Evolutionary conservation across 2,888 invertebrate genomes (phyloP).

Genomic region (Campoplex capitator): DNA sequence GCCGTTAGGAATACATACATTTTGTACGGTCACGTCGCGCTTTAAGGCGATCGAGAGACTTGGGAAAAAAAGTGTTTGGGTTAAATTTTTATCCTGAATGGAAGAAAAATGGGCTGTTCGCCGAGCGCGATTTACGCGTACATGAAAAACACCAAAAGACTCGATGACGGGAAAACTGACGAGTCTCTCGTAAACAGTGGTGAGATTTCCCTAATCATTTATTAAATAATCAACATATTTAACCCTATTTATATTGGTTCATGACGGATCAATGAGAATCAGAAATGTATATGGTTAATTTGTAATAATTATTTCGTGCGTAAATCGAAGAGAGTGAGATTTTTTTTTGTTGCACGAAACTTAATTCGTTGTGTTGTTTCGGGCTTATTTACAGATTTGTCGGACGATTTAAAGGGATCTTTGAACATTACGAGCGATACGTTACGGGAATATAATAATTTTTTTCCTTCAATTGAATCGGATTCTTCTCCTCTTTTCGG

Average conservation of each 20-base stretch:
- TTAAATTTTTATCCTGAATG: slow-evolving; percentile 39
- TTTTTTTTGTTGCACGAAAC: neutral
- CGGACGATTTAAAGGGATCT: slow-evolving; percentile 65
- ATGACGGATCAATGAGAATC: neutral
- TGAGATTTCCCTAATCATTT: slow-evolving; percentile 37
- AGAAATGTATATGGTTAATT: neutral
- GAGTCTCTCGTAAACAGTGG: slow-evolving; percentile 68
- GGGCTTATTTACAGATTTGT: slow-evolving; percentile 72
- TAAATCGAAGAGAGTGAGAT: neutral
- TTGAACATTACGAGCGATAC: slow-evolving; percentile 37
- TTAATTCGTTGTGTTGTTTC: neutral
- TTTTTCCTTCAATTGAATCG: slow-evolving; percentile 47
- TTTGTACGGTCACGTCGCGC: neutral
- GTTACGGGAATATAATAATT: slow-evolving; percentile 39
- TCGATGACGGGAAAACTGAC: slow-evolving; percentile 65
- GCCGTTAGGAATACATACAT: slow-evolving; percentile 16
- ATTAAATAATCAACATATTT: neutral
- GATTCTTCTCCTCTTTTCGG: slow-evolving; percentile 50
- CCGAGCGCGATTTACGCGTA: slow-evolving; percentile 69
- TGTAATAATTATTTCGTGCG: neutral
- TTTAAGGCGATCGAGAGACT: slow-evolving; percentile 34
- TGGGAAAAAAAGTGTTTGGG: slow-evolving; percentile 7
- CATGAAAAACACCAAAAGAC: slow-evolving; percentile 67
- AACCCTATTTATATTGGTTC: neutral
- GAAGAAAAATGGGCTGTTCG: slow-evolving; percentile 71